These are phyloP conservation scores for Parapsyche elsis DNA, from an alignment of 1,140 invertebrate genomes.

Conservation along the genomic window DNA sequence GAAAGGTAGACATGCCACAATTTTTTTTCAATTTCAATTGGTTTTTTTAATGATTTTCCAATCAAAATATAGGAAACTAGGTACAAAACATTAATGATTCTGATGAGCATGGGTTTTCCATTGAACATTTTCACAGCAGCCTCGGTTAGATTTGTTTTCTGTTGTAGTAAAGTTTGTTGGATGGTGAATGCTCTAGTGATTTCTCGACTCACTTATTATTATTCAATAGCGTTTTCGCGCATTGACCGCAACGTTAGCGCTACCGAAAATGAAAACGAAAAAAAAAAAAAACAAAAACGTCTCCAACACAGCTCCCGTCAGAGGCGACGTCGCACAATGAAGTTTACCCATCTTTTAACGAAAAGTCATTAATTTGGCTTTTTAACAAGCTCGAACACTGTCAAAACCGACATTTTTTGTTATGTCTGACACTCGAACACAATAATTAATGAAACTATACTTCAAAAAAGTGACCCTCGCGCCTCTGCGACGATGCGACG, in stretches of 20 bases:
- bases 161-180: too few relatives aligned
- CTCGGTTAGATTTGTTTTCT: too few relatives aligned
- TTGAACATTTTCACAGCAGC: too few relatives aligned
- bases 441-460: constrained; percentile 42
- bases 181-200: too few relatives aligned
- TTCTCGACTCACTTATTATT: too few relatives aligned
- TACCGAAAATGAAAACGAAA: neutral
- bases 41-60: too few relatives aligned
- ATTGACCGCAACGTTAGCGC: neutral
- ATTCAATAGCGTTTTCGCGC: too few relatives aligned
- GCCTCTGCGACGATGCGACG: neutral
- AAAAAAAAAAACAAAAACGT: neutral
- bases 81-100: too few relatives aligned
- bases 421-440: constrained; percentile 41
- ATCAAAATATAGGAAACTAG: too few relatives aligned
- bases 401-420: constrained; percentile 40
- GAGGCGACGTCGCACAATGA: constrained; percentile 23
- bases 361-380: constrained; percentile 47
- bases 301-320: neutral
- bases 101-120: too few relatives aligned
- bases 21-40: too few relatives aligned
- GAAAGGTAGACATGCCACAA: too few relatives aligned
- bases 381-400: constrained; percentile 43
- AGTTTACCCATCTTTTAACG: constrained; percentile 18
- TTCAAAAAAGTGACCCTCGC: neutral